Base-by-base conservation (phyloP, 2,888 invertebrate species). In the Plusia festucae region DNA sequence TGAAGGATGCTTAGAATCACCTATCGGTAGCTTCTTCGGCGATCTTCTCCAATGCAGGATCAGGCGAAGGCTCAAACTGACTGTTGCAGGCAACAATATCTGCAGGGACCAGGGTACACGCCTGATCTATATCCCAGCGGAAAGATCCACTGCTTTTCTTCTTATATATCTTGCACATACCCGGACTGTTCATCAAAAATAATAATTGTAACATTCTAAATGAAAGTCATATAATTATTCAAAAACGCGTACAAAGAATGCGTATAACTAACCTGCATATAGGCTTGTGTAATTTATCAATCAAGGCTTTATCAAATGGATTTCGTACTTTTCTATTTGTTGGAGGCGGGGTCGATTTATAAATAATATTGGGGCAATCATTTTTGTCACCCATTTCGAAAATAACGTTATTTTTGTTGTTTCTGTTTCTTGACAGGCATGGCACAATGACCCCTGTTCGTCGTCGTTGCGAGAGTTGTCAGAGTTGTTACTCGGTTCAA, bases 121-220 rank as follows among this genome's bases (percentile, higher is more conserved):
- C 93, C 83, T 97, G 97, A 68, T 97, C 97, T 68, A 97, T 97
- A 55, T 96, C 96, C 97, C 97, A 97, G 40, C 88, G 87, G 72
- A 95, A 95, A 0, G 88, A 82, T 13, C 91, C 90, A 70, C 75
- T 89, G 53, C 77, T 85, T 73, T 91, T 89, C 72, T 92, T 92
- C 81, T 94, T 95, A 79, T 94, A 95, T 61, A 93, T 93, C 83
- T 94, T 95, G 85, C 94, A 95, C 93, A 95, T 95, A 55, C 95
- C 93, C 60, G 95, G 95, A 81, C 95, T 95, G 79, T 51, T 59
- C 55, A 63, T 58, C 32, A 57, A 30, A 55, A 68, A 53, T 44
- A 15, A 27, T 40, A n/a, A 32, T 13, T n/a, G 40, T 4, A 24
- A 34, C 11, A 53, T 20, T 51, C 4, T 15, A 13, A 51, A 30